Conservation (phyloP, 2,797 vertebrate species). For the Microctenopoma stevenorrisi region DNA sequence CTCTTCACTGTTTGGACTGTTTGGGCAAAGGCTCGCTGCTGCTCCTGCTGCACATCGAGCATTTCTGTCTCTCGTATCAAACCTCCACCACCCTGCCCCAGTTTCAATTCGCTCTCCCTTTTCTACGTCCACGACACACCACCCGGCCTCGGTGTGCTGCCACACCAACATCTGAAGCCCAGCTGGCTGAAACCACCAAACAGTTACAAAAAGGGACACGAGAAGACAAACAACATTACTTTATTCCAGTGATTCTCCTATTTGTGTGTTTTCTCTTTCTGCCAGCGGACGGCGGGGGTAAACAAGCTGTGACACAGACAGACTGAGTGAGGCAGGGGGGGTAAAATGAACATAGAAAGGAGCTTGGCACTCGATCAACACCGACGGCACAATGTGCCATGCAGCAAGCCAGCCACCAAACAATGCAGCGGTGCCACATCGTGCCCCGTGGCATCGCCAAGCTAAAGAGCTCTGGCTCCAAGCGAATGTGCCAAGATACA, state of each 20-base stretch:
- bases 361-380: conserved; percentile 91
- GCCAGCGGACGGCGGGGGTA: conserved; percentile 32
- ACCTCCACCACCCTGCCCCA: conserved; percentile 40
- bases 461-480: conserved; percentile 30
- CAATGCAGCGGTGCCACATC: conserved; percentile 76
- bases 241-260: background rate
- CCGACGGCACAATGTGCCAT: conserved; percentile 83
- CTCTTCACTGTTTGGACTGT: conserved; percentile 44
- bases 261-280: conserved; percentile 31
- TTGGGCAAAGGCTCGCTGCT: conserved; percentile 36
- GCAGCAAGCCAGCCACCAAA: conserved; percentile 79
- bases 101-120: conserved; percentile 32
- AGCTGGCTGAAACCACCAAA: background rate
- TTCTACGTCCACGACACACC: conserved; percentile 3
- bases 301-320: conserved; percentile 57
- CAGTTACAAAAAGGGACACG: background rate
- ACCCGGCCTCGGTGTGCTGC: background rate
- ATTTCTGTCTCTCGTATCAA: conserved; percentile 27
- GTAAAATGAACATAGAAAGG: conserved; percentile 58
- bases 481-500: conserved; percentile 34
- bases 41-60: conserved; percentile 31
- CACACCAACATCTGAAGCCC: background rate
- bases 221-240: conserved; percentile 1
- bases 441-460: conserved; percentile 47
- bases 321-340: conserved; percentile 34